Conservation (phyloP, 1,140 invertebrate genomes). For the Batillaria attramentaria region DNA sequence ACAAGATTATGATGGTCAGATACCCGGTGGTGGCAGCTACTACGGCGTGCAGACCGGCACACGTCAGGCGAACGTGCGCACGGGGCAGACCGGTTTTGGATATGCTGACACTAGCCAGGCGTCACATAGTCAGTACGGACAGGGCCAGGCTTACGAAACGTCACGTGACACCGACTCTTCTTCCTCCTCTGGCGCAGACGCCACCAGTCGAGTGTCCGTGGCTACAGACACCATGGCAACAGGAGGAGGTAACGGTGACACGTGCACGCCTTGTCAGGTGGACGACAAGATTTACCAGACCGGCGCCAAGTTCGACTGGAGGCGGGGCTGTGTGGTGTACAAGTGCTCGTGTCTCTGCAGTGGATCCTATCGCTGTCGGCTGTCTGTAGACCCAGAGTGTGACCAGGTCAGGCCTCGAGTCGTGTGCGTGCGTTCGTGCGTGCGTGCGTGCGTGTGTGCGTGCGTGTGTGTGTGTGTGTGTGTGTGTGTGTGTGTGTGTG, state of each 20-base stretch:
- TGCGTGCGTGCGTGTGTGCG: too few relatives aligned
- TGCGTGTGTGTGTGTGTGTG: too few relatives aligned
- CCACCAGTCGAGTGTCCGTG: neutral
- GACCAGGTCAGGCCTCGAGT: neutral
- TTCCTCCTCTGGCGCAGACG: conserved; percentile 18
- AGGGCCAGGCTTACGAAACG: neutral
- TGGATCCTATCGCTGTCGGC: conserved; percentile 42
- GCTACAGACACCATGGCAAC: too few relatives aligned
- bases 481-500: too few relatives aligned
- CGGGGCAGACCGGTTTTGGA: too few relatives aligned
- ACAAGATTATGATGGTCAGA: too few relatives aligned
- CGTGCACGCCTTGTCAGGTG: conserved; percentile 37
- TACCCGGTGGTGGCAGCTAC: too few relatives aligned
- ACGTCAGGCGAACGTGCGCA: too few relatives aligned
- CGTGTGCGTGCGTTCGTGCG: too few relatives aligned
- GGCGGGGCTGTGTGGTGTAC: conserved; percentile 44
- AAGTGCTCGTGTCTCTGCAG: conserved; percentile 49
- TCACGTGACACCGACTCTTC: neutral
- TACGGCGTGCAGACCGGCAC: too few relatives aligned
- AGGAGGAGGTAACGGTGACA: neutral
- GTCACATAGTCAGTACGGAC: too few relatives aligned
- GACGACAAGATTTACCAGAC: conserved; percentile 37
- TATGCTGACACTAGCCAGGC: too few relatives aligned
- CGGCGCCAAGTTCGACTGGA: conserved; percentile 42
- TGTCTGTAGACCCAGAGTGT: conserved; percentile 38